Evolutionary conservation across 2,888 invertebrate genomes (phyloP).

Genomic region (Phaonia tiefii): DNA sequence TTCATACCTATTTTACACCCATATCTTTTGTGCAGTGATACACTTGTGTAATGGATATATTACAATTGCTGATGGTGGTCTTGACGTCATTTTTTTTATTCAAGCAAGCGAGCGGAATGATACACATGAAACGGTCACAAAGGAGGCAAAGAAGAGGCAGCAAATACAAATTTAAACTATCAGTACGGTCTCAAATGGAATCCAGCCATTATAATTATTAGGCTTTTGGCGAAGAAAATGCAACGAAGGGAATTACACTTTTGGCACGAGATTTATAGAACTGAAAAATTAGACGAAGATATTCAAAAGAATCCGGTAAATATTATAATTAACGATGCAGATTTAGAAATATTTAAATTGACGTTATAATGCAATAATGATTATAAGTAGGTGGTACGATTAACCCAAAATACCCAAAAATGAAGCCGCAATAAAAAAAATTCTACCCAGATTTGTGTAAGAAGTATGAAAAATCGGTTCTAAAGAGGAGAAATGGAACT

Average conservation of each 20-base stretch:
- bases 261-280: not conserved
- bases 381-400: too few relatives aligned
- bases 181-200: slow-evolving; percentile 2
- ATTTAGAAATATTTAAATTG: too few relatives aligned
- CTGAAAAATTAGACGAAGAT: not conserved
- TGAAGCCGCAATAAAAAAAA: too few relatives aligned
- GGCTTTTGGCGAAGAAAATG: not conserved
- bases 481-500: too few relatives aligned
- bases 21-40: not conserved
- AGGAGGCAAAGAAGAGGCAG: not conserved
- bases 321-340: too few relatives aligned
- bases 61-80: slow-evolving; percentile 13
- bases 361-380: too few relatives aligned
- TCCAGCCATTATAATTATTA: not conserved
- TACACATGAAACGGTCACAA: not conserved
- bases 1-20: too few relatives aligned
- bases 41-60: slow-evolving; percentile 22
- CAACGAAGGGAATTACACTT: not conserved
- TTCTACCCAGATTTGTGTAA: too few relatives aligned
- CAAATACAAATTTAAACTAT: not conserved
- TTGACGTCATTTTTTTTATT: slow-evolving; percentile 2
- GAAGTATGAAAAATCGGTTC: too few relatives aligned
- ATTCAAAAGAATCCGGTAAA: slow-evolving; percentile 7
- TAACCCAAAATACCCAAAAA: too few relatives aligned
- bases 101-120: too few relatives aligned